These are phyloP conservation scores for Leptopilina drosophilae DNA, from an alignment of 2,888 invertebrate species.

Conservation along the genomic window DNA sequence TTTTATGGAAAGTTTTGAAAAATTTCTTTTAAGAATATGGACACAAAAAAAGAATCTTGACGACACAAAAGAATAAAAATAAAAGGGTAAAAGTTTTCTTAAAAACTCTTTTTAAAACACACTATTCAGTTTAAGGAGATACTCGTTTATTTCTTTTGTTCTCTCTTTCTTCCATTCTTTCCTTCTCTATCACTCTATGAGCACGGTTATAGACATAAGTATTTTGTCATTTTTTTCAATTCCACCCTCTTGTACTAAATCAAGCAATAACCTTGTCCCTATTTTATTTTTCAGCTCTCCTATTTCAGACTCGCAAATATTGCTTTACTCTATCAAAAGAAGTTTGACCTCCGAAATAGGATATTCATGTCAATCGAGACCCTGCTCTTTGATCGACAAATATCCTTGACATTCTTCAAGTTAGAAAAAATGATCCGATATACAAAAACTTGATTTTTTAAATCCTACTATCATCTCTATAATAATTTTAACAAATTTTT, in stretches of 20 bases:
- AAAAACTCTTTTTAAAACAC: not conserved
- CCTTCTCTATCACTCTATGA: not conserved
- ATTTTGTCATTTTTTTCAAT: not conserved
- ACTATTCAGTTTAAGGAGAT: slow-evolving; percentile 8
- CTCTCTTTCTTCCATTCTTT: not conserved
- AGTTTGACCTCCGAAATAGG: slow-evolving; percentile 5
- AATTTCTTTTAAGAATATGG: not conserved
- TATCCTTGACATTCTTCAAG: no score
- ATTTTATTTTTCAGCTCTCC: slow-evolving; percentile 1
- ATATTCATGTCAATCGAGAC: not conserved
- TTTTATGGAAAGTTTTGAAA: slow-evolving; percentile 9
- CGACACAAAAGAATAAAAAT: not conserved
- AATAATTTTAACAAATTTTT: no score
- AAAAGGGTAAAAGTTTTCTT: not conserved
- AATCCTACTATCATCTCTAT: no score
- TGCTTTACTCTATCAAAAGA: not conserved
- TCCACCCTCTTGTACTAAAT: slow-evolving; percentile 10
- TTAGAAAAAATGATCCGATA: no score
- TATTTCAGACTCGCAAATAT: not conserved
- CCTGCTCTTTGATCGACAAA: no score
- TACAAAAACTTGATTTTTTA: no score
- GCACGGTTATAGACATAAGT: not conserved
- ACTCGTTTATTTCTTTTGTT: not conserved
- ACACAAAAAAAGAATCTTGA: not conserved
- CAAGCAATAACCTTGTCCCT: slow-evolving; percentile 17